Percentiles rank a stretch among this genome's conserved stretches.
These are phyloP conservation scores for Halictus quadricinctus DNA, from an alignment of 2,888 invertebrate species.

Conservation along the genomic window DNA sequence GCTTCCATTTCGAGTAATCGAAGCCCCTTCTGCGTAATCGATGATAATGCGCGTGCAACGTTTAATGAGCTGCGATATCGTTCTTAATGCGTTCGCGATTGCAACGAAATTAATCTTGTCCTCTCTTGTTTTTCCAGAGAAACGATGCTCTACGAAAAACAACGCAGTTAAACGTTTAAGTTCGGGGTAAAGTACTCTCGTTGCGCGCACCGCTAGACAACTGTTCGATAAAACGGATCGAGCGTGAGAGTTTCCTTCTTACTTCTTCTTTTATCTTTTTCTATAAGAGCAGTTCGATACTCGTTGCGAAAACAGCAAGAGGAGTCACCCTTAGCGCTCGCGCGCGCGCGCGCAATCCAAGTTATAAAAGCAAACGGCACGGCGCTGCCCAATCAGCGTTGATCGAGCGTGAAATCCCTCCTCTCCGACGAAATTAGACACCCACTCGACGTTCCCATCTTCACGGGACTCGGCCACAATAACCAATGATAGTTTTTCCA, in stretches of 20 bases:
- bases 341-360: constrained; percentile 15
- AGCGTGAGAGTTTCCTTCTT: neutral
- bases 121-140: constrained; percentile 49
- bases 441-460: constrained; percentile 56
- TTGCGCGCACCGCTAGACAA: neutral
- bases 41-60: constrained; percentile 51
- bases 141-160: constrained; percentile 24
- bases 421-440: constrained; percentile 66
- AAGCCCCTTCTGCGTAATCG: constrained; percentile 50
- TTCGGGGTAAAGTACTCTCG: constrained; percentile 1
- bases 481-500: constrained; percentile 58
- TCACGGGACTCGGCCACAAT: constrained; percentile 32
- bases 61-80: constrained; percentile 62
- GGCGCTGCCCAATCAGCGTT: constrained; percentile 63
- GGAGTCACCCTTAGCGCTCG: neutral
- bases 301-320: neutral
- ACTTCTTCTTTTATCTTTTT: neutral
- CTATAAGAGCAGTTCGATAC: neutral
- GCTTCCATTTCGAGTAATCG: constrained; percentile 58
- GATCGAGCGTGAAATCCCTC: constrained; percentile 70
- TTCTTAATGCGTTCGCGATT: constrained; percentile 37
- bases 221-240: neutral
- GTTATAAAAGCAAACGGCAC: constrained; percentile 58
- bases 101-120: constrained; percentile 54
- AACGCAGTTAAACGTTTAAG: neutral